Conservation (phyloP, 2,797 vertebrate genomes). For the Premnoplex brunnescens region DNA sequence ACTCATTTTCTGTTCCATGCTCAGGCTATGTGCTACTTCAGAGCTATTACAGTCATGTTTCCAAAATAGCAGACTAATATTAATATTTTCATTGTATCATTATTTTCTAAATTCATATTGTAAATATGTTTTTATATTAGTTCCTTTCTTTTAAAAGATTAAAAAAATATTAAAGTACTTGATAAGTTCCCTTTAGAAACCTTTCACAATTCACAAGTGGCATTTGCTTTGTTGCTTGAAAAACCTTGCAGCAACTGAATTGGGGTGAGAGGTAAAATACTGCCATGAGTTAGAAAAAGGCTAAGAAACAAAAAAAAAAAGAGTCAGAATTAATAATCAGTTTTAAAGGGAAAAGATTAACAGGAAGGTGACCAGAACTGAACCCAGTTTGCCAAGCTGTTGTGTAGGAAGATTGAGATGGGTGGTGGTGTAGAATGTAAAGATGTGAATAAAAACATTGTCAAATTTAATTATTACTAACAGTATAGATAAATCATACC, state of each 20-base stretch:
- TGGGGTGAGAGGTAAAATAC: slow-evolving; percentile 19
- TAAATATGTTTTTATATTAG: neutral
- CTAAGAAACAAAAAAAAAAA: slow-evolving; percentile 22
- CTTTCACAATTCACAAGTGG: neutral
- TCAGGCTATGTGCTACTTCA: slow-evolving; percentile 11
- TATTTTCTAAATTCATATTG: neutral
- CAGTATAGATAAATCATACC: neutral
- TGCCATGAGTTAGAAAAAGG: neutral
- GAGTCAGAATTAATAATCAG: neutral
- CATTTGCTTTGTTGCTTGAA: neutral
- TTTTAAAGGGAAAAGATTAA: slow-evolving; percentile 33
- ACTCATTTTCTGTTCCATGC: slow-evolving; percentile 41
- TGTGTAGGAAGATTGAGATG: neutral
- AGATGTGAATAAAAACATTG: neutral
- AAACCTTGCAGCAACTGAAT: neutral
- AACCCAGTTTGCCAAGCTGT: neutral
- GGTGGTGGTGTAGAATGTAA: neutral
- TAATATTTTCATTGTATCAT: slow-evolving; percentile 16
- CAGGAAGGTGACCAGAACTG: neutral
- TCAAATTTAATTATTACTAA: neutral
- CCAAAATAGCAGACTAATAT: neutral
- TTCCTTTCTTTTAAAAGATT: neutral
- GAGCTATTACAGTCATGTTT: neutral
- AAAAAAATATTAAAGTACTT: neutral
- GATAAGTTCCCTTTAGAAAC: neutral